Evolutionary conservation across 2,797 vertebrate genomes (phyloP).

Genomic region (Diceros bicornis): DNA sequence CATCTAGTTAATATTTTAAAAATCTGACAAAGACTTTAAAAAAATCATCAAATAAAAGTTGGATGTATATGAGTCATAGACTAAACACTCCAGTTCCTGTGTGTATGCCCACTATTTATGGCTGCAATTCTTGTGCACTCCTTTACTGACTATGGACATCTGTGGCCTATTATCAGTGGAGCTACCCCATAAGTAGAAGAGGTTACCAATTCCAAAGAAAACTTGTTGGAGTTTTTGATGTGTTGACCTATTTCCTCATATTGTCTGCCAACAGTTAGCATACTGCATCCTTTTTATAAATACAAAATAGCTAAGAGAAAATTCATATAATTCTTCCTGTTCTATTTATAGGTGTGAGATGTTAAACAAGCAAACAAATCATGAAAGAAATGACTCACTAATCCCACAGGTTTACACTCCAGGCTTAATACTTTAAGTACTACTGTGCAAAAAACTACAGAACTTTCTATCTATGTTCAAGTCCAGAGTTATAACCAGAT

Average conservation of each 20-base stretch:
- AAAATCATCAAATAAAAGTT: constrained; percentile 41
- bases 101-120: background rate
- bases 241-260: background rate
- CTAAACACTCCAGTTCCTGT: constrained; percentile 73
- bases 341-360: constrained; percentile 51
- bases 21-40: constrained; percentile 34
- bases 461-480: background rate
- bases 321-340: constrained; percentile 40
- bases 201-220: constrained; percentile 54
- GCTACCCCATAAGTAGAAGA: constrained; percentile 29
- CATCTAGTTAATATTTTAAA: constrained; percentile 49
- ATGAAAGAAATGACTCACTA: constrained; percentile 43
- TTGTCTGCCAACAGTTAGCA: constrained; percentile 31
- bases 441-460: background rate
- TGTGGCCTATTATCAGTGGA: constrained; percentile 42
- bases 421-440: constrained; percentile 13
- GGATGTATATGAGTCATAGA: constrained; percentile 44
- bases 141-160: background rate
- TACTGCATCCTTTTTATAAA: background rate
- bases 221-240: constrained; percentile 30
- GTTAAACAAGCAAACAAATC: constrained; percentile 37
- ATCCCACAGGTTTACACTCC: background rate
- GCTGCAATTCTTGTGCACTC: background rate
- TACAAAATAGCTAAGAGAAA: constrained; percentile 25
- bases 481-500: background rate